Evolutionary conservation across 2,797 vertebrate genomes (phyloP).

Genomic region (Falco peregrinus): DNA sequence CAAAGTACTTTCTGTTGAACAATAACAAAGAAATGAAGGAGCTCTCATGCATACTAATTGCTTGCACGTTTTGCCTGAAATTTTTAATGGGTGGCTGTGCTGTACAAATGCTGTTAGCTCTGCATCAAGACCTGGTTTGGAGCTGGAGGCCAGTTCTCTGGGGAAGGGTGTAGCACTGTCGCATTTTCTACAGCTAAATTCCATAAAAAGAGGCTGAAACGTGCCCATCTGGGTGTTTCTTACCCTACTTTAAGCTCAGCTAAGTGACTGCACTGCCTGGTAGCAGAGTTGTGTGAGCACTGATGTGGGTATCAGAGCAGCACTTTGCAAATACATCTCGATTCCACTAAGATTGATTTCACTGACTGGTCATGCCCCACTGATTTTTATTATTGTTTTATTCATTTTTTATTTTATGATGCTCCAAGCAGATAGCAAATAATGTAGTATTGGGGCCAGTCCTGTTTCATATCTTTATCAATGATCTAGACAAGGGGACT

Average conservation of each 20-base stretch:
- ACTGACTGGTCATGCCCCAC: too few species aligned
- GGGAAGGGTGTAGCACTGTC: not conserved
- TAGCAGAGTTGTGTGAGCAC: not conserved
- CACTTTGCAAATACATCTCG: not conserved
- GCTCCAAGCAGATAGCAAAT: not conserved
- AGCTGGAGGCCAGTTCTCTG: not conserved
- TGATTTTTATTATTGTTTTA: not conserved
- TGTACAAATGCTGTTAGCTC: not conserved
- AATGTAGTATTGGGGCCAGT: not conserved
- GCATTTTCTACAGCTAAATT: not conserved
- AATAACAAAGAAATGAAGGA: not conserved
- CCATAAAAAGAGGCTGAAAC: not conserved
- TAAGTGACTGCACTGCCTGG: not conserved
- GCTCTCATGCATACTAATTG: conserved; percentile 17
- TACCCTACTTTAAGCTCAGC: not conserved
- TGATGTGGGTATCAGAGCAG: not conserved
- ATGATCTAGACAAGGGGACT: too few species aligned
- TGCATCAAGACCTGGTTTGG: not conserved
- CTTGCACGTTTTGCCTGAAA: not conserved
- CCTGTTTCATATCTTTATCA: too few species aligned
- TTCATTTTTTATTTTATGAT: not conserved
- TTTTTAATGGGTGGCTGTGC: not conserved
- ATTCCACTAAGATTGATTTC: not conserved
- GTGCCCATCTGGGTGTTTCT: not conserved
- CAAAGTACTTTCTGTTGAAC: not conserved